Conservation (phyloP, 2,113 vertebrate genomes). For the Ciconia maguari region DNA sequence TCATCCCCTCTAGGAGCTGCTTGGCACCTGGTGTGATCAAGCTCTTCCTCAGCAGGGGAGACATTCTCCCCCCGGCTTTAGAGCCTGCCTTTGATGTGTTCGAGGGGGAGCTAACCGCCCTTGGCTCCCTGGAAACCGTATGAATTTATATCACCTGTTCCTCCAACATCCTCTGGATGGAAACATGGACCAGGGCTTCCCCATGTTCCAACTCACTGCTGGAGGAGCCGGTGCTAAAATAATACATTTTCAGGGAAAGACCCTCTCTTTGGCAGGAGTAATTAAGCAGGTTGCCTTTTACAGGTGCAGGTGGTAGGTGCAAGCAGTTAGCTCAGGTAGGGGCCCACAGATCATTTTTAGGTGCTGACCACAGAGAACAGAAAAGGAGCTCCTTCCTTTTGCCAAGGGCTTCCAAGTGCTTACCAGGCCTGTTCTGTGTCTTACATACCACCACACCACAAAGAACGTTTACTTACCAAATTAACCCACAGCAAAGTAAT, state of each 20-base stretch:
- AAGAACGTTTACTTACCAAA: background rate
- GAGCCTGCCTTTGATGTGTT: background rate
- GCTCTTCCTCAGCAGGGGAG: background rate
- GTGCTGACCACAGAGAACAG: background rate
- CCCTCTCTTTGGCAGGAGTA: background rate
- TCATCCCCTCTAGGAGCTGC: background rate
- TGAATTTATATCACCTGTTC: background rate
- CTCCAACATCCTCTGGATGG: background rate
- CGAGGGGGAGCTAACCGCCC: background rate
- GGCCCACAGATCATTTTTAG: background rate
- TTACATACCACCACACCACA: background rate
- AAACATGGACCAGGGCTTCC: background rate
- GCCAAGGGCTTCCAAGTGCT: background rate
- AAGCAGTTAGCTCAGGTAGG: background rate
- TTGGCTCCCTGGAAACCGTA: background rate
- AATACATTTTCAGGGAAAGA: background rate
- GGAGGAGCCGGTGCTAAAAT: background rate
- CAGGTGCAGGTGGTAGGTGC: background rate
- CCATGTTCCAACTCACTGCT: fast-evolving
- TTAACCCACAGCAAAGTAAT: conserved; percentile 56
- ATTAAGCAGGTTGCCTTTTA: background rate
- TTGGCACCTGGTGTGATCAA: background rate
- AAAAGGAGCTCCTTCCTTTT: background rate
- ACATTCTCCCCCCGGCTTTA: fast-evolving
- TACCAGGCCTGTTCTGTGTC: background rate